These are phyloP conservation scores for Percina caprodes DNA, from an alignment of 2,113 vertebrate species.

Conservation along the genomic window DNA sequence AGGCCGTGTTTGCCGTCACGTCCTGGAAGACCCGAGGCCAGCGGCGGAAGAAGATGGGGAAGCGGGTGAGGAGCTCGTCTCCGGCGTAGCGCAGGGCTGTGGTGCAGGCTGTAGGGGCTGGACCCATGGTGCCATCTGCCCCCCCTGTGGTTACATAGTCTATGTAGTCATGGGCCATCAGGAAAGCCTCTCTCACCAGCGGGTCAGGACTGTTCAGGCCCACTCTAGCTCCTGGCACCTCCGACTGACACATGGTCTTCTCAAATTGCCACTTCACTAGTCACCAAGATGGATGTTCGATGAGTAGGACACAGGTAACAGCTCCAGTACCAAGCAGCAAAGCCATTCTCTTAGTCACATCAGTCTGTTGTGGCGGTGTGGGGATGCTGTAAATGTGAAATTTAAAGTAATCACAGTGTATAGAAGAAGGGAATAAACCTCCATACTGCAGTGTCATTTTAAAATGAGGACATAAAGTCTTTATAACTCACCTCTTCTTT, in stretches of 20 bases:
- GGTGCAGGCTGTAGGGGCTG: constrained; percentile 69
- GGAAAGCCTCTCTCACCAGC: constrained; percentile 80
- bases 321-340: background rate
- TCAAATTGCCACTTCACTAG: constrained; percentile 6
- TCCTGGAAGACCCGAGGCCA: constrained; percentile 85
- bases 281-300: constrained; percentile 23
- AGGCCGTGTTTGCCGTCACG: constrained; percentile 77
- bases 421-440: background rate
- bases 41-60: constrained; percentile 85
- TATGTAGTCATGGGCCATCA: constrained; percentile 82
- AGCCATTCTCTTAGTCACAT: background rate
- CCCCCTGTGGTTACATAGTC: constrained; percentile 77
- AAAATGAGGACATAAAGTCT: background rate
- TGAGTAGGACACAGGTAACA: background rate
- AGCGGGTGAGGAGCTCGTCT: constrained; percentile 79
- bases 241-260: constrained; percentile 56
- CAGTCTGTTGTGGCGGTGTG: background rate
- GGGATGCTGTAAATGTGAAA: background rate
- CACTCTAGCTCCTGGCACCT: constrained; percentile 35
- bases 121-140: constrained; percentile 41
- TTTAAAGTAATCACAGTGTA: background rate
- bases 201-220: constrained; percentile 76
- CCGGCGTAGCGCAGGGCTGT: constrained; percentile 80
- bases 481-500: constrained; percentile 45
- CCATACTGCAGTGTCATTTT: background rate